phyloP scores from a whole-genome alignment of 1,140 invertebrate genomes.

The Nautilus pompilius region DNA sequence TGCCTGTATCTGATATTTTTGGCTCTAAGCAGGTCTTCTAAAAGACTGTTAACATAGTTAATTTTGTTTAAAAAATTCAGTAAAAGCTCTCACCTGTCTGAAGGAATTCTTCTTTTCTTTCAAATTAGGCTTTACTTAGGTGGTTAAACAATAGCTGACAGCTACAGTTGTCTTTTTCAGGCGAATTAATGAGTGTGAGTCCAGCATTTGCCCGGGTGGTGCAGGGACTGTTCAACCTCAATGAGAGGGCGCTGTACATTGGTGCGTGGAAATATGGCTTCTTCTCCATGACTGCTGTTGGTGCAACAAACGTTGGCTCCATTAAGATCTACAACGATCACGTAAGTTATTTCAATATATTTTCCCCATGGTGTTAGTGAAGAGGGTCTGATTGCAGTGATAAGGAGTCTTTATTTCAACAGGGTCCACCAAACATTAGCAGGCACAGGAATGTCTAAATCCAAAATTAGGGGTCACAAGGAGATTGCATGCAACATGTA shows the following conservation, averaged over 20 bases:
- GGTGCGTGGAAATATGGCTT: conserved; percentile 93
- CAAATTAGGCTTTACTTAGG: not conserved
- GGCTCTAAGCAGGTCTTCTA: too few species aligned
- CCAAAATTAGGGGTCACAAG: too few species aligned
- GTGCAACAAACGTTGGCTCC: conserved; percentile 95
- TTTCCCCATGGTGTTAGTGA: not conserved
- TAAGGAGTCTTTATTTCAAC: too few species aligned
- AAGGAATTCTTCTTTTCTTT: not conserved
- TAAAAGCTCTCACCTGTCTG: too few species aligned
- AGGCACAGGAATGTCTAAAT: too few species aligned
- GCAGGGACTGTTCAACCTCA: conserved; percentile 85
- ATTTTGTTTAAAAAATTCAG: too few species aligned
- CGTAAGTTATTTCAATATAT: conserved; percentile 47
- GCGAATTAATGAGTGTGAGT: conserved; percentile 88
- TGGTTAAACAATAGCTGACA: too few species aligned
- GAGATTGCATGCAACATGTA: too few species aligned
- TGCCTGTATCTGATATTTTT: too few species aligned
- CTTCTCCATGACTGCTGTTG: conserved; percentile 94
- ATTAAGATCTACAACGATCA: conserved; percentile 84
- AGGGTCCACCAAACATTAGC: too few species aligned
- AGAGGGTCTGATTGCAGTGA: too few species aligned
- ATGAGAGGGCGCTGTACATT: conserved; percentile 89
- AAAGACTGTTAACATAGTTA: too few species aligned
- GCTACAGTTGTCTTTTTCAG: conserved; percentile 48
- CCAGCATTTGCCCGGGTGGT: conserved; percentile 80